phyloP scores from a whole-genome alignment of 2,797 vertebrate species.

The Sebastes aleutianus region DNA sequence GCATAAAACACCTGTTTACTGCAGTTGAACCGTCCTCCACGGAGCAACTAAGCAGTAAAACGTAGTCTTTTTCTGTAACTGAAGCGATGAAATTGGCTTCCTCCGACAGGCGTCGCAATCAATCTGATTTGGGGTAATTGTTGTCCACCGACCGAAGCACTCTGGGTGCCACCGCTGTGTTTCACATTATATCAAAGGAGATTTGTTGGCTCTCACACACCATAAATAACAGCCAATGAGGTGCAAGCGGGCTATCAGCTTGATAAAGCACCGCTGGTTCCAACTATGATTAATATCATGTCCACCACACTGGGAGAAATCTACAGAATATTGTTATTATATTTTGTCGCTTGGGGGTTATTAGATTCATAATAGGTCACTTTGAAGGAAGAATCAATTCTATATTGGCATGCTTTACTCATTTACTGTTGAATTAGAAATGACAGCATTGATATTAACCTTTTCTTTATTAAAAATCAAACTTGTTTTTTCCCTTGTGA shows the following conservation, averaged over 20 bases:
- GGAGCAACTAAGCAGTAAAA: constrained; percentile 19
- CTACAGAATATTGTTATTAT: constrained; percentile 28
- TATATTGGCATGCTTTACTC: not conserved
- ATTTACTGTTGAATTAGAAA: not conserved
- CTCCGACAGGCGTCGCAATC: constrained; percentile 30
- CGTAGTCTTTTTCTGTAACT: constrained; percentile 8
- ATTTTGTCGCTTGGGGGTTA: constrained; percentile 6
- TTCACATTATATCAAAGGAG: constrained; percentile 42
- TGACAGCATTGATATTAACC: not conserved
- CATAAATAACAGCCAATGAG: constrained; percentile 73
- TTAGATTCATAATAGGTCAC: not conserved
- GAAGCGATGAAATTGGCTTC: constrained; percentile 34
- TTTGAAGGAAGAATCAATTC: constrained; percentile 5
- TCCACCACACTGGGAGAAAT: constrained; percentile 4
- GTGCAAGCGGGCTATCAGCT: constrained; percentile 37
- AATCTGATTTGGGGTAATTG: constrained; percentile 60
- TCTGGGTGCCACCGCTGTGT: constrained; percentile 33
- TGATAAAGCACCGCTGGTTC: constrained; percentile 58
- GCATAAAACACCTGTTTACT: constrained; percentile 1
- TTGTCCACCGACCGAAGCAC: constrained; percentile 26
- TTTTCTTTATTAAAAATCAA: not conserved
- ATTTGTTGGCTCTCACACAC: constrained; percentile 55
- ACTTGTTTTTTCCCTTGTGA: not conserved
- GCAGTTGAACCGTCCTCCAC: not conserved
- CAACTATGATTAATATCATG: constrained; percentile 50